Percentiles rank a stretch among this genome's conserved stretches.
phyloP scores from a whole-genome alignment of 1,140 invertebrate genomes.

The Scylla paramamosain region DNA sequence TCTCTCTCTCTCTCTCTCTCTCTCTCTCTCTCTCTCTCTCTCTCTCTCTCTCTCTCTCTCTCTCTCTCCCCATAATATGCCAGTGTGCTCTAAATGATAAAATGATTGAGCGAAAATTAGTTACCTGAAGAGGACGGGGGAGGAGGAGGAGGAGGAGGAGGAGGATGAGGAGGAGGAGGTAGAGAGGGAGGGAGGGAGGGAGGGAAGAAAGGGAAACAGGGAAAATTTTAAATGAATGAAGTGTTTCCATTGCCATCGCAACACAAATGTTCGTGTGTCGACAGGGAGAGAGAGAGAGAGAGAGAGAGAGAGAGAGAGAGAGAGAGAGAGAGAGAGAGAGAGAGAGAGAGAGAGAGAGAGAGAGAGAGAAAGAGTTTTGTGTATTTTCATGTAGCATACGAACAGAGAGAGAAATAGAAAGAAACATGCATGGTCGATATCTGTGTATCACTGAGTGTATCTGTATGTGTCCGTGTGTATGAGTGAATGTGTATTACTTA shows the following conservation, averaged over 20 bases:
- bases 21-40: not conserved
- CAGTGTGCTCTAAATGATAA: constrained; percentile 12
- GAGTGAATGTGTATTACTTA: too few species aligned
- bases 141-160: not conserved
- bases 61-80: not conserved
- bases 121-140: not conserved
- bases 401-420: too few species aligned
- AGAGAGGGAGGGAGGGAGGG: constrained; percentile 32
- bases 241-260: not conserved
- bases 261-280: not conserved
- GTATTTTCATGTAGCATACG: too few species aligned
- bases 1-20: not conserved
- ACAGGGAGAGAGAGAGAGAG: not conserved
- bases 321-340: not conserved
- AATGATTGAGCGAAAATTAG: constrained; percentile 7
- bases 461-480: too few species aligned
- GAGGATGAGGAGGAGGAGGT: not conserved
- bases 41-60: not conserved
- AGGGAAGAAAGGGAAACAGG: not conserved
- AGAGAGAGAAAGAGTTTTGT: not conserved
- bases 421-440: too few species aligned
- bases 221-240: constrained; percentile 1
- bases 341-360: not conserved
- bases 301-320: too few species aligned
- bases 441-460: too few species aligned